Percentiles rank a stretch among this genome's conserved stretches.
Evolutionary conservation across 2,888 invertebrate genomes (phyloP).

Genomic region (Pseudococcus jackbeardsleyi): DNA sequence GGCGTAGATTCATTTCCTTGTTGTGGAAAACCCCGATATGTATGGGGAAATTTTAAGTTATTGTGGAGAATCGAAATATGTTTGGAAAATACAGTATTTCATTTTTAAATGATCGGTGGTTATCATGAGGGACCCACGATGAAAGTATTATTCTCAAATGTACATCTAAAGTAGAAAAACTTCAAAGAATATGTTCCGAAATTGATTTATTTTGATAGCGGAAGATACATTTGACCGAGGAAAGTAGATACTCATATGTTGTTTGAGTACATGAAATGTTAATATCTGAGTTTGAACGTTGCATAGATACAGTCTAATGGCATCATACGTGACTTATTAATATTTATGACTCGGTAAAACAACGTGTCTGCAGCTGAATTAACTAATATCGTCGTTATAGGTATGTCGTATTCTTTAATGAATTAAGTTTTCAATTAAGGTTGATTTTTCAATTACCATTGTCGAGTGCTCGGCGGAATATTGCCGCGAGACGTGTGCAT

Average conservation of each 20-base stretch:
- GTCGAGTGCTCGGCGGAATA: background rate
- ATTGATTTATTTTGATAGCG: background rate
- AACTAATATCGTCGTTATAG: background rate
- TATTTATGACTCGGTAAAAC: conserved; percentile 15
- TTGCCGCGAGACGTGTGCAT: background rate
- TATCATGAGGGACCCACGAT: background rate
- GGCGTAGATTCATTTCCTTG: background rate
- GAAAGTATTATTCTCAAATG: background rate
- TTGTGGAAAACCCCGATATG: background rate
- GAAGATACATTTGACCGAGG: background rate
- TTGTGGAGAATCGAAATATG: background rate
- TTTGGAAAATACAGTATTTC: background rate
- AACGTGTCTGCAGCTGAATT: background rate
- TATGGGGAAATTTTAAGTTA: background rate
- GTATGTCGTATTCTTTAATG: background rate
- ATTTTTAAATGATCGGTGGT: background rate
- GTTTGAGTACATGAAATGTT: conserved; percentile 2
- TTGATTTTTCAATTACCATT: conserved; percentile 5
- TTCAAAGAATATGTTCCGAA: background rate
- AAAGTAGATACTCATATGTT: background rate
- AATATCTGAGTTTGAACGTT: conserved; percentile 6
- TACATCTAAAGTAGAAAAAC: background rate
- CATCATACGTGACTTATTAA: conserved; percentile 36
- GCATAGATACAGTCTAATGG: background rate
- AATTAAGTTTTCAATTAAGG: conserved; percentile 19